Evolutionary conservation across 1,140 invertebrate species (phyloP).

Genomic region (Drosophila willistoni): DNA sequence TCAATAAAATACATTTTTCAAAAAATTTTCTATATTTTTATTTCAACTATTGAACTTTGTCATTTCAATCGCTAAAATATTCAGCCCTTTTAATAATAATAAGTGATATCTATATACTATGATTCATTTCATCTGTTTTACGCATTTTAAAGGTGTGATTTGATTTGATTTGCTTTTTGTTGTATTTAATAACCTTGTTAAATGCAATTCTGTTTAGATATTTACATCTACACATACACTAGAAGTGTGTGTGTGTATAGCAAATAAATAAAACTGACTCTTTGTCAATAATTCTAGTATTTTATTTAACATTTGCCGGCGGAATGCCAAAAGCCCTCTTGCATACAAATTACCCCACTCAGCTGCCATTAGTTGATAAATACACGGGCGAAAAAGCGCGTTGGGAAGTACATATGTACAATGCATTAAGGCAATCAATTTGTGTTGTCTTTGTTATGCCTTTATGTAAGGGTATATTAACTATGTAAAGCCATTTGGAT

Average conservation of each 20-base stretch:
- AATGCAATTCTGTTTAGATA: constrained; percentile 38
- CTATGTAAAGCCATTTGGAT: background rate
- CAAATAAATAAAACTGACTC: constrained; percentile 6
- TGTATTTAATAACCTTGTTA: constrained; percentile 51
- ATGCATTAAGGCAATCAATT: background rate
- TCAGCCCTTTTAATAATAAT: too few relatives aligned
- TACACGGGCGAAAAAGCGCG: background rate
- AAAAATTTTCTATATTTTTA: background rate
- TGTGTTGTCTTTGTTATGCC: background rate
- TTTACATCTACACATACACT: background rate
- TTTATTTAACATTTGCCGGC: constrained; percentile 1
- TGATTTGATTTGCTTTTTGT: background rate
- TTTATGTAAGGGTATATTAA: background rate
- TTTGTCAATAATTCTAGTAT: constrained; percentile 6
- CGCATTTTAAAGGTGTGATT: constrained; percentile 34
- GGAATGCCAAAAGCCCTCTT: constrained; percentile 2
- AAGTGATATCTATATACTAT: too few relatives aligned
- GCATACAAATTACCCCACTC: constrained; percentile 1
- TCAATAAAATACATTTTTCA: constrained; percentile 1
- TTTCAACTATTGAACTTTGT: background rate
- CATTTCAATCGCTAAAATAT: background rate
- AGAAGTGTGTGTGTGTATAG: background rate
- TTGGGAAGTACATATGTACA: background rate
- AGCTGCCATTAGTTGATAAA: background rate
- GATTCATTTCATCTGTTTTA: constrained; percentile 12